A percentile compares a stretch with the other conserved stretches of the same genome.
These are phyloP conservation scores for Eilema caniola DNA, from an alignment of 2,888 invertebrate species.

Conservation along the genomic window DNA sequence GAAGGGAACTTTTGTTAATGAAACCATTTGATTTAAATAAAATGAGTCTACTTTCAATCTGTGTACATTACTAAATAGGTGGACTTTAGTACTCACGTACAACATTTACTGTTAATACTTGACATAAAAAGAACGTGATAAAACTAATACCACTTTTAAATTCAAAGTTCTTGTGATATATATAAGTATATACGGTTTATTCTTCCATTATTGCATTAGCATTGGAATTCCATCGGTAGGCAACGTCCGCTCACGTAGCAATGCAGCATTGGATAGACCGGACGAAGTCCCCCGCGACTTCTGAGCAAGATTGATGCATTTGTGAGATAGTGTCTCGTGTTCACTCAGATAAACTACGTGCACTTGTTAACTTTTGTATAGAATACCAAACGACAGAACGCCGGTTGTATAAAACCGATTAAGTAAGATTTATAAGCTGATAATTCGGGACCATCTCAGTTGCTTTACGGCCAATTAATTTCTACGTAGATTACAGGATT, in stretches of 20 bases:
- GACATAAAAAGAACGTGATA: conserved; percentile 13
- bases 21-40: conserved; percentile 13
- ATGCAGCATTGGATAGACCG: conserved; percentile 54
- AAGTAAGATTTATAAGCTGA: conserved; percentile 39
- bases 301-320: conserved; percentile 82
- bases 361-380: conserved; percentile 42
- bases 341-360: conserved; percentile 51
- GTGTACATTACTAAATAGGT: conserved; percentile 15
- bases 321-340: conserved; percentile 60
- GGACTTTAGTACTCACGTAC: conserved; percentile 16
- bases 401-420: conserved; percentile 33
- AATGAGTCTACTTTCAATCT: conserved; percentile 6
- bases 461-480: conserved; percentile 39
- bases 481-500: conserved; percentile 32
- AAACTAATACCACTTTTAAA: conserved; percentile 33
- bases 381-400: conserved; percentile 28
- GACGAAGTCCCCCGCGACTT: conserved; percentile 66
- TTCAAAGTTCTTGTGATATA: conserved; percentile 35
- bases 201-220: conserved; percentile 64
- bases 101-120: conserved; percentile 16
- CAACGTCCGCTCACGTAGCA: conserved; percentile 61
- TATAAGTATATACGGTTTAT: conserved; percentile 34
- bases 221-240: conserved; percentile 65
- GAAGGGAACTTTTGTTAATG: conserved; percentile 11
- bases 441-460: conserved; percentile 34